Percentiles rank a stretch among this genome's conserved stretches.
Conservation (phyloP, 2,888 invertebrate species). For the Adineta ricciae region DNA sequence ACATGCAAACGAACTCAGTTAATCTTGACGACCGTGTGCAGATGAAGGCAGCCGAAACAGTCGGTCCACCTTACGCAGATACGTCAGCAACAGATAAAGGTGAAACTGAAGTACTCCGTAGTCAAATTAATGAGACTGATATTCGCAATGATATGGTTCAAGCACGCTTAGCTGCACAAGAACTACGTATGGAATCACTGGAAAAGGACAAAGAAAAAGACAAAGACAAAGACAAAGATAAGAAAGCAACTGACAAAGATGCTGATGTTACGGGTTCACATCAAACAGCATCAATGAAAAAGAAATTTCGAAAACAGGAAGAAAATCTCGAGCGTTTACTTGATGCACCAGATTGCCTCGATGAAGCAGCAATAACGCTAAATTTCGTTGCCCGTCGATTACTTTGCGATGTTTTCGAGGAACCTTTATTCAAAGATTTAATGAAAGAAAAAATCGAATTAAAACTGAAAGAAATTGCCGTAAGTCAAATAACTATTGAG, state of each 20-base stretch:
- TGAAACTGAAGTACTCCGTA: background rate
- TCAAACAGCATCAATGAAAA: background rate
- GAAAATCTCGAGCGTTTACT: background rate
- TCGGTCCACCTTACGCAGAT: background rate
- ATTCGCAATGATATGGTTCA: background rate
- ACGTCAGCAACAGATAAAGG: background rate
- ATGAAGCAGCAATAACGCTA: conserved; percentile 14
- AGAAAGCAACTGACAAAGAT: background rate
- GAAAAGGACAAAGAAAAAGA: conserved; percentile 3
- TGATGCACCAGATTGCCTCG: background rate
- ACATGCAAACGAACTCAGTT: background rate
- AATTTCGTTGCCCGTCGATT: background rate
- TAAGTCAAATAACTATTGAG: background rate
- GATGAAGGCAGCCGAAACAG: background rate
- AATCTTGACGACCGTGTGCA: background rate
- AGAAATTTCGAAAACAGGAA: background rate
- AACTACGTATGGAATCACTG: background rate
- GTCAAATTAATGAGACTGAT: background rate
- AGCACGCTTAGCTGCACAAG: background rate
- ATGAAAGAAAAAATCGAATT: conserved; percentile 19
- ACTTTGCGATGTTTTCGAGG: conserved; percentile 1
- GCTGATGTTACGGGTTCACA: background rate
- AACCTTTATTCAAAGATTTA: conserved; percentile 12
- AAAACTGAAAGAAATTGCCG: conserved; percentile 19
- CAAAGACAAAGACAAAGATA: background rate